Evolutionary conservation across 2,888 invertebrate genomes (phyloP).

Genomic region (Electrophaes corylata): DNA sequence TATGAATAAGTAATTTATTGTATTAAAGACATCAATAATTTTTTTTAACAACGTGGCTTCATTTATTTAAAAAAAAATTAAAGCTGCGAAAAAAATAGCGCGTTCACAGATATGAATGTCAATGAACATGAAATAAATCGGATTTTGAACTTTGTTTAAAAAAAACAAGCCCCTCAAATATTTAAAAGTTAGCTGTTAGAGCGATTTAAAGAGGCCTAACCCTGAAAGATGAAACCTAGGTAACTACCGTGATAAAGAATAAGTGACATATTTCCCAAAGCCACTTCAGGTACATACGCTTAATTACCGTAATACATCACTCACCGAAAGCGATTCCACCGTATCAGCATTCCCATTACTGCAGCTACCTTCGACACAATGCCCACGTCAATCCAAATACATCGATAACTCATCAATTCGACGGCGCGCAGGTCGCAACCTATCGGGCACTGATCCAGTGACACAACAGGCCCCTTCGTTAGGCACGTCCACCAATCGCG

Average conservation of each 20-base stretch:
- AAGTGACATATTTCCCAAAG: slow-evolving; percentile 3
- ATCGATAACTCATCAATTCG: slow-evolving; percentile 35
- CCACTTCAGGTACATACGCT: neutral
- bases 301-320: slow-evolving; percentile 26
- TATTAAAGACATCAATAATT: too few relatives aligned
- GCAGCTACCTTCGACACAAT: slow-evolving; percentile 32
- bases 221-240: too few relatives aligned
- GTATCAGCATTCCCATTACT: slow-evolving; percentile 26
- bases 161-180: too few relatives aligned
- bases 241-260: slow-evolving; percentile 1
- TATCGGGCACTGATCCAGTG: slow-evolving; percentile 35
- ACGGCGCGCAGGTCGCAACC: slow-evolving; percentile 35
- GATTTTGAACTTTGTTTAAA: too few relatives aligned
- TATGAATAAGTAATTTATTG: too few relatives aligned
- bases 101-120: too few relatives aligned
- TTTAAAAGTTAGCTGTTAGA: too few relatives aligned
- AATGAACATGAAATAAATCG: too few relatives aligned
- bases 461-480: slow-evolving; percentile 62
- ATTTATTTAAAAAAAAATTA: too few relatives aligned
- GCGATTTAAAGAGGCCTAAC: too few relatives aligned
- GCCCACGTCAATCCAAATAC: slow-evolving; percentile 32
- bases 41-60: too few relatives aligned
- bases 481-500: slow-evolving; percentile 58
- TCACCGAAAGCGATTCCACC: slow-evolving; percentile 13
- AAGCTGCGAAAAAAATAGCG: too few relatives aligned